Conservation (phyloP, 1,140 invertebrate genomes). For the Drosophila sturtevanti region DNA sequence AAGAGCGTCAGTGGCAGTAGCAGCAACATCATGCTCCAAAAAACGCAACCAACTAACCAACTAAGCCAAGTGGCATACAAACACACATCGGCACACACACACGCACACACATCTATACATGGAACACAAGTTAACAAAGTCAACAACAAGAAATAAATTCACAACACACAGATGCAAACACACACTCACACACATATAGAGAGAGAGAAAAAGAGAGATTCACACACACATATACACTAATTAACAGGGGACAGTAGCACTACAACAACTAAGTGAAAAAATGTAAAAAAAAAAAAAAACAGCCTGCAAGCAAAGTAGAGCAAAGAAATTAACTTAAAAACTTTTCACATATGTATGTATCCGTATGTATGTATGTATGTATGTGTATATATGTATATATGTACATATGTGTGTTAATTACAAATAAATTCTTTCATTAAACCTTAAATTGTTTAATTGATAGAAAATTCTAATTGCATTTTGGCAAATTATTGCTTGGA, state of each 20-base stretch:
- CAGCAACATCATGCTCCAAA: conserved; percentile 13
- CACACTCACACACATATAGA: conserved; percentile 35
- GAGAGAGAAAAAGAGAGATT: too few relatives aligned
- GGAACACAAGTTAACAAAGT: conserved; percentile 12
- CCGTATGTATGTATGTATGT: too few relatives aligned
- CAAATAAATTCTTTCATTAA: background rate
- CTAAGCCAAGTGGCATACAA: conserved; percentile 16
- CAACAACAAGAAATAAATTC: conserved; percentile 14
- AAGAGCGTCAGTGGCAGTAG: conserved; percentile 5
- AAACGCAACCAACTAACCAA: conserved; percentile 12
- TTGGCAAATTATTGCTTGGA: conserved; percentile 13
- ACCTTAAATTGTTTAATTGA: background rate
- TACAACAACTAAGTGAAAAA: conserved; percentile 1
- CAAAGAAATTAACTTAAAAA: conserved; percentile 19
- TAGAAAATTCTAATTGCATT: background rate
- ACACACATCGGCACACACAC: background rate
- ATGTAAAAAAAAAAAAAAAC: conserved; percentile 44
- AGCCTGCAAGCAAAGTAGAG: conserved; percentile 46
- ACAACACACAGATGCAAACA: conserved; percentile 30
- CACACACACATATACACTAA: background rate
- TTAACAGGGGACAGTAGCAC: background rate
- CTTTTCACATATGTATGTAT: too few relatives aligned
- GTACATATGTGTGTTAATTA: too few relatives aligned
- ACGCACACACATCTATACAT: background rate
- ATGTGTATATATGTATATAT: too few relatives aligned